Evolutionary conservation across 2,888 invertebrate species (phyloP), one percentile per base, ranked within the genome.

Genomic region (Macrophya annulata): DNA sequence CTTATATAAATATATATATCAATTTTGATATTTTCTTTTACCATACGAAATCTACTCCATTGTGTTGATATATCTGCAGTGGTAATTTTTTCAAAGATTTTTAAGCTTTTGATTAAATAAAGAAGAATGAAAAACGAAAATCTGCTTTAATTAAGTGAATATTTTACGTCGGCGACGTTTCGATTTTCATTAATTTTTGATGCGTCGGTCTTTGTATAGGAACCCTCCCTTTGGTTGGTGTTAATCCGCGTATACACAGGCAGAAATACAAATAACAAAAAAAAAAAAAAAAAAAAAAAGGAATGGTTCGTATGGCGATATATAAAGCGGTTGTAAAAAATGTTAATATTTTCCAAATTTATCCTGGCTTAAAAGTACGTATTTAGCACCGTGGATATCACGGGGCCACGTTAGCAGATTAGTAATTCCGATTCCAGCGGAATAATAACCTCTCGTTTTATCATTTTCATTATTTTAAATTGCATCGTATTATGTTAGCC

Each of bases 391-490:
- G 81, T 62, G n/a, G 43, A 40, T 81, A 37, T 31, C 25, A 37
- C 21, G 81, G 25, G 9, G 12, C 37, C 59, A 15, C 59, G 59
- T 62, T 81, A 62, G 59, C 81, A 59, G 59, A 43, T 81, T 62
- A 59, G 81, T 62, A 6, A 81, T 81, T 81, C 43, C 43, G 43
- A 81, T 81, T 43, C 59, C 62, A 68, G 37, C 9, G 40, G 12
- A 40, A 79, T 62, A 79, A 79, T 81, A 31, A 31, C 62, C 37
- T n/a, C 40, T 31, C 37, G 21, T 37, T 81, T 81, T 43, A 81
- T 62, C 51, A 81, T 81, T 81, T 81, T 62, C 59, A 62, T 81
- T 81, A 59, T 40, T 62, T 62, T 81, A 10, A 81, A 81, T 51
- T 21, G 10, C 62, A 15, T 81, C 59, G 48, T 17, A 74, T 25